Evolutionary conservation across 2,888 invertebrate species (phyloP).

Genomic region (Callosobruchus maculatus): DNA sequence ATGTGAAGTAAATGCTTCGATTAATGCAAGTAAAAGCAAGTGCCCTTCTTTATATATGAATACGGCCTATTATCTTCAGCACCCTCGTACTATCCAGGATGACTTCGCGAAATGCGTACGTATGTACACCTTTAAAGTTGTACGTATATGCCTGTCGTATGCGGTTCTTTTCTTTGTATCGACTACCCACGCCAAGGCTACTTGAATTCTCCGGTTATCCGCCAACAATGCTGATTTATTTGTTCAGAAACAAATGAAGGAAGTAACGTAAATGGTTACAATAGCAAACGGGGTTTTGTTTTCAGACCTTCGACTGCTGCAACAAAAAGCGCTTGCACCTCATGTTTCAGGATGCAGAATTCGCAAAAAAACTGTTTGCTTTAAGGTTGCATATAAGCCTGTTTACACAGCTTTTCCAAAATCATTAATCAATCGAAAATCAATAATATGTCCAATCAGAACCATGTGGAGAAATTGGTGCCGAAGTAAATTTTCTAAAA

Average conservation of each 20-base stretch:
- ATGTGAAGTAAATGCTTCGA: too few relatives aligned
- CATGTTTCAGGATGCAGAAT: not conserved
- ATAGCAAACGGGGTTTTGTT: not conserved
- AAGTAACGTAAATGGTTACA: not conserved
- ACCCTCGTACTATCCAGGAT: not conserved
- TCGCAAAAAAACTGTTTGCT: not conserved
- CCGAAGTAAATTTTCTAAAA: too few relatives aligned
- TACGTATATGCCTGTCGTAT: not conserved
- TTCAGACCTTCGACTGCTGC: not conserved
- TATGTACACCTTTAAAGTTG: not conserved
- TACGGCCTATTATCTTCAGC: not conserved
- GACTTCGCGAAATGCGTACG: not conserved
- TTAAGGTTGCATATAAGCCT: not conserved
- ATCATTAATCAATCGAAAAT: too few relatives aligned
- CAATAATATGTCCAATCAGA: too few relatives aligned
- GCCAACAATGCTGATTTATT: not conserved
- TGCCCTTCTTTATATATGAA: too few relatives aligned
- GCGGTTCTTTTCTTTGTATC: not conserved
- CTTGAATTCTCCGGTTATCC: not conserved
- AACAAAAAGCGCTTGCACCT: not conserved
- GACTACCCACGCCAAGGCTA: not conserved
- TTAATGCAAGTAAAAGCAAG: too few relatives aligned
- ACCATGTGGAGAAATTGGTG: too few relatives aligned
- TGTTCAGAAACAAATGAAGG: not conserved
- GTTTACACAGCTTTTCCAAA: too few relatives aligned